Conservation (phyloP, 2,888 invertebrate species). For the Napeogenes inachia region DNA sequence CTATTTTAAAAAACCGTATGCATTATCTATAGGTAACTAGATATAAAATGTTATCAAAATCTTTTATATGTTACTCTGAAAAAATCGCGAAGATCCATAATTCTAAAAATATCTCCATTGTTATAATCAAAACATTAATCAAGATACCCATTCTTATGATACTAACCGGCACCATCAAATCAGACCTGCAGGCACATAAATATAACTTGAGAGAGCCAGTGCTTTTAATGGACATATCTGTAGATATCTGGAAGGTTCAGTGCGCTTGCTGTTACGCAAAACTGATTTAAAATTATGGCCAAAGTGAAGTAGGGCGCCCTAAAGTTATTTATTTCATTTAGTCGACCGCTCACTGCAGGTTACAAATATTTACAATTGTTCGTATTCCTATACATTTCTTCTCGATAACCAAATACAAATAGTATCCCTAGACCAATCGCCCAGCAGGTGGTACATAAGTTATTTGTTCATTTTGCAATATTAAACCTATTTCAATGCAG, state of each 20-base stretch:
- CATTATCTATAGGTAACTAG: too few relatives aligned
- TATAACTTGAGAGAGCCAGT: constrained; percentile 1
- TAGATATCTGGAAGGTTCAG: constrained; percentile 23
- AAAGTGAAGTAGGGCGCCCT: constrained; percentile 36
- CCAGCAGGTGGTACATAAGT: constrained; percentile 20
- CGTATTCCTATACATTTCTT: constrained; percentile 37
- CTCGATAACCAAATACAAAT: constrained; percentile 31
- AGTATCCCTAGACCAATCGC: constrained; percentile 2
- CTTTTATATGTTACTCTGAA: too few relatives aligned
- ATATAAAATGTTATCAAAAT: too few relatives aligned
- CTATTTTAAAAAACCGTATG: too few relatives aligned
- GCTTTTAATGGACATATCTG: constrained; percentile 3
- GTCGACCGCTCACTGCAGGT: constrained; percentile 36
- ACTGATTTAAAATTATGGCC: constrained; percentile 37
- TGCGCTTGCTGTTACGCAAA: constrained; percentile 38
- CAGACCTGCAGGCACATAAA: constrained; percentile 1
- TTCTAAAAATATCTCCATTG: too few relatives aligned
- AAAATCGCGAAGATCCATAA: too few relatives aligned
- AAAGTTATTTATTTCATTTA: constrained; percentile 42
- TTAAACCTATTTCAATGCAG: constrained; percentile 14
- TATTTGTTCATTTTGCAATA: constrained; percentile 22
- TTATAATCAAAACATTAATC: too few relatives aligned
- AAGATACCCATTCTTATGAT: neutral
- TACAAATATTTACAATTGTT: constrained; percentile 37
- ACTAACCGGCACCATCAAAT: neutral